Base-by-base conservation (phyloP, 2,888 invertebrate species). In the Chorisops tibialis region DNA sequence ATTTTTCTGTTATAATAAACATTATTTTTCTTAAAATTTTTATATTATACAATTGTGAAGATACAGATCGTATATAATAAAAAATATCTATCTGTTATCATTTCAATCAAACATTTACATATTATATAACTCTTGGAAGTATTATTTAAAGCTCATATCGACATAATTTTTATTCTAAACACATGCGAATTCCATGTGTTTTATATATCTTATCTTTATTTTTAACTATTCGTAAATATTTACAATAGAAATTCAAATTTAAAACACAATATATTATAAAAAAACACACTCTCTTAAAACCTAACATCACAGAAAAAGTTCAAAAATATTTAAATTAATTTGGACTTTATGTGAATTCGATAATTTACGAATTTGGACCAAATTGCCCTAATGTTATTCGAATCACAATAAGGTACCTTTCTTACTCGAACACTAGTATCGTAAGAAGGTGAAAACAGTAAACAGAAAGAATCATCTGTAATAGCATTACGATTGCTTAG, bases 241-340 rank as follows among this genome's bases (percentile, higher is more conserved):
- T 56, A 18, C 52, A 22, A 30, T 16, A 37, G 21, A 22, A 30
- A 16, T 24, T 16, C 39, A 16, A 7, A 12, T 16, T 50, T 30
- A 5, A 22, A 22, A n/a, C 3, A 24, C 21, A 39, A 24, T 5
- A n/a, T 24, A 30, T 30, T 30, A 30, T 30, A 30, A 18, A 19
- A n/a, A n/a, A n/a, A n/a, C n/a, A n/a, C n/a, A 19, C 38, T 45
- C 6, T 52, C 64, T 61, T 64, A 64, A 61, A 61, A 61, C 61
- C 64, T 64, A 64, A 50, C 64, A 64, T 64, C 64, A 64, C 64
- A 64, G 64, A 59, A 64, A 49, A 64, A 56, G 50, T 61, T 64
- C 11, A 63, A 61, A 45, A 61, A 21, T 54, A 7, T 12, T 54
- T 14, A 14, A 48, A 35, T 16, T 50, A n/a, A 1, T 50, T 50